These are phyloP conservation scores for Eurystomus gularis DNA, from an alignment of 2,113 vertebrate species.

Conservation along the genomic window DNA sequence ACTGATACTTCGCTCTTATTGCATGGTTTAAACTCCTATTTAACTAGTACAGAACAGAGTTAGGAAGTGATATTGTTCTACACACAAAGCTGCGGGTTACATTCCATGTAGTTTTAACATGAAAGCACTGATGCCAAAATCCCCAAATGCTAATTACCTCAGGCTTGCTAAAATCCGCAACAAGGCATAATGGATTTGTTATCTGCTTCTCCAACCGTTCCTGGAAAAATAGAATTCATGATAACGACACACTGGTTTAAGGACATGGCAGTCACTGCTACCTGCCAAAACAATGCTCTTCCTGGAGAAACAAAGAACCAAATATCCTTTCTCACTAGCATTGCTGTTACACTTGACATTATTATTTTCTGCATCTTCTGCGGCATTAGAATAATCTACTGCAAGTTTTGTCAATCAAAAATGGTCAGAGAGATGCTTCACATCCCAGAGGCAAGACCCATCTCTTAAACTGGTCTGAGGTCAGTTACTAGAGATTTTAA, in stretches of 20 bases:
- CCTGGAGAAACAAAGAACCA: not conserved
- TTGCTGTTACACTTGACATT: not conserved
- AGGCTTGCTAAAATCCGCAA: constrained; percentile 92
- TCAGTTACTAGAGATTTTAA: not conserved
- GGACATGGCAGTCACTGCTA: not conserved
- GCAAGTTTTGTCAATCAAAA: not conserved
- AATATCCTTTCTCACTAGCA: not conserved
- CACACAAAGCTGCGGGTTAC: not conserved
- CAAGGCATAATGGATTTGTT: constrained; percentile 83
- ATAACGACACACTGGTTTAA: not conserved
- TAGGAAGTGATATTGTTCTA: not conserved
- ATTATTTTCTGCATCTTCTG: too few species aligned
- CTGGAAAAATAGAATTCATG: constrained; percentile 67
- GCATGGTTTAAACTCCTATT: not conserved
- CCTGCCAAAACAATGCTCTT: not conserved
- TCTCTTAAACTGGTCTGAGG: not conserved
- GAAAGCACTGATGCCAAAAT: not conserved
- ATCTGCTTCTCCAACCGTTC: constrained; percentile 88
- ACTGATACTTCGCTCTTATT: not conserved
- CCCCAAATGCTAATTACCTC: constrained; percentile 78
- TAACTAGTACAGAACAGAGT: not conserved
- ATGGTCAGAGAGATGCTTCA: not conserved
- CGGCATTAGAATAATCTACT: too few species aligned
- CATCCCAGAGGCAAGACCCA: not conserved
- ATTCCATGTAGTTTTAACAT: not conserved